These are phyloP conservation scores for Macrocentrus cingulum DNA, from an alignment of 1,140 invertebrate species.

Conservation along the genomic window DNA sequence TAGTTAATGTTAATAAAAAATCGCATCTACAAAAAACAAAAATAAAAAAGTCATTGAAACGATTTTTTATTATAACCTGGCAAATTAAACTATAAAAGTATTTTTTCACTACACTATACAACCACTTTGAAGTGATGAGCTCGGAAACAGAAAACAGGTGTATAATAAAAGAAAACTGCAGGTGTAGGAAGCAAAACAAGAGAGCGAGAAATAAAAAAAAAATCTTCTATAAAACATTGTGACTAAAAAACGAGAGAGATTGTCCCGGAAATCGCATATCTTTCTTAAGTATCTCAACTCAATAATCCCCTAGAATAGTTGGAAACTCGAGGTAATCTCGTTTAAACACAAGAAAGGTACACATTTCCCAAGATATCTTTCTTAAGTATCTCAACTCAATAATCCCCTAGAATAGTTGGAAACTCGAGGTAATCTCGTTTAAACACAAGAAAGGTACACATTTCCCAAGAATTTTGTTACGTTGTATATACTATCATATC, in stretches of 20 bases:
- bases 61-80: no score
- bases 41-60: no score
- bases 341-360: slow-evolving; percentile 24
- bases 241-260: background rate
- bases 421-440: slow-evolving; percentile 30
- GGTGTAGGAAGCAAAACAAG: no score
- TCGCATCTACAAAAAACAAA: no score
- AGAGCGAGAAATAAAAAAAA: no score
- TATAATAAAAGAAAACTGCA: no score
- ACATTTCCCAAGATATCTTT: background rate
- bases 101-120: no score
- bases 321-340: slow-evolving; percentile 32
- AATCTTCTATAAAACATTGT: no score
- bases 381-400: slow-evolving; percentile 26
- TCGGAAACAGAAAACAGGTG: no score
- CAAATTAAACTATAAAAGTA: no score
- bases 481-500: background rate
- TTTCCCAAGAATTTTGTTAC: background rate
- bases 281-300: slow-evolving; percentile 25
- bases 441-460: slow-evolving; percentile 25
- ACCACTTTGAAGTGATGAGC: no score
- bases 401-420: slow-evolving; percentile 24
- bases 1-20: no score
- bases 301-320: slow-evolving; percentile 22
- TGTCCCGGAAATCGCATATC: slow-evolving; percentile 34